Base-by-base conservation (phyloP, 2,888 invertebrate species). In the Tinea pellionella region DNA sequence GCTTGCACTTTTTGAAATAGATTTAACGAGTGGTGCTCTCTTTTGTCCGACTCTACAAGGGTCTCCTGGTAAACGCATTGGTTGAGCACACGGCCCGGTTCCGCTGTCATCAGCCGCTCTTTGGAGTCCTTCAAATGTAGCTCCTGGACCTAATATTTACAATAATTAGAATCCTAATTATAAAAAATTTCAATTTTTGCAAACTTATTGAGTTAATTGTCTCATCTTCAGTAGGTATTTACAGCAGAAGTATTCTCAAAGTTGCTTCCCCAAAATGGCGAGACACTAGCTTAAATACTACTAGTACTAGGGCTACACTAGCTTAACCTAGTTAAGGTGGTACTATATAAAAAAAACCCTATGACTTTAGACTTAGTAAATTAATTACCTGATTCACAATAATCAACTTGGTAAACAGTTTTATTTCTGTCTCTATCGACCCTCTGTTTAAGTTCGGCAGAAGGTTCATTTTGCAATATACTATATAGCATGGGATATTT, bases 401-500 rank as follows among this genome's bases (percentile, higher is more conserved):
- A 92, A 69, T 92, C 92, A 1, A 88, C 85, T 70, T 89, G 89
- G 71, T 92, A 92, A 0, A 91, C 92, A 0, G 90, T 88, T 65
- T 89, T 88, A 63, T 90, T 79, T 30, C 92, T 75, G 66, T 92
- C 91, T 7, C 84, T 75, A 68, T 92, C 90, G 19, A 92, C 89
- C n/a, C 90, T 78, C 62, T 89, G 87, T 61, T 89, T 86, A 55
- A 90, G 70, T 59, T 90, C 90, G 0, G 89, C 84, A 0, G 89
- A 88, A 0, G 91, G 89, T 19, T 89, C 88, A 55, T 85, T 89
- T 68, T 89, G 88, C 53, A 91, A 69, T 59, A 90, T 88, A 72
- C 90, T 90, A 72, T 91, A 91, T 66, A 91, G 87, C 80, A 89
- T 89, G 30, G 92, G 92, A 69, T 90, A 90, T 66, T 91, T 91